Base-by-base conservation (phyloP, 1,140 invertebrate species). In the Diorhabda sublineata region DNA sequence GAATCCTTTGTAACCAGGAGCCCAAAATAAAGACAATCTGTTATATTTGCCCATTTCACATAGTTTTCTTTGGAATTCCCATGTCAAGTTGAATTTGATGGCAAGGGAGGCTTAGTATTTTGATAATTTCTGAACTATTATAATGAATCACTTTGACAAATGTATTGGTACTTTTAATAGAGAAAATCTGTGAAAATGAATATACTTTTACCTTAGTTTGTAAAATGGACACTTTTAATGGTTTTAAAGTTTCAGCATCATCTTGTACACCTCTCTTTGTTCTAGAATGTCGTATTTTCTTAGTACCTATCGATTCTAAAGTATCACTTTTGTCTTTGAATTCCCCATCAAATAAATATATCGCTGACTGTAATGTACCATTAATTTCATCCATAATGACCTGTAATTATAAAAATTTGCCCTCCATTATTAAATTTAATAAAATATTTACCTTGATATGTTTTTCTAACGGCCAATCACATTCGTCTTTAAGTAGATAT, bases 191-290 rank as follows among this genome's bases (percentile, higher is more conserved):
- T 26, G 60, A 4, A 9, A 43, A 42, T 61, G 8, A 61, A 41
- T 61, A 26, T 8, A 6, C 41, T 86, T 87, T 88, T 84, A 91
- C 90, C 83, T 85, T 87, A 72, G 89, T 86, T 80, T 88, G 83
- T 79, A 90, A 89, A 43, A 88, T 76, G 61, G 82, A 80, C 69
- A 87, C 82, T 78, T 83, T 76, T 57, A 85, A 72, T n/a, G 79
- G 72, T 77, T 82, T 71, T 43, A 57, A 26, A 6, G 45, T 56
- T 42, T 69, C 57, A 11, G 77, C 64, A 11, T 74, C 74, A 4
- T 72, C 68, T 2, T 71, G 61, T 5, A 45, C 45, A 66, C 81
- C 47, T 65, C 70, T 74, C 52, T 61, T 70, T 68, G 77, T 77
- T 72, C 72, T 82, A 76, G 75, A 69, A 57, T 65, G 71, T 9